Conservation (phyloP, 2,888 invertebrate species). For the Pyralis farinalis region DNA sequence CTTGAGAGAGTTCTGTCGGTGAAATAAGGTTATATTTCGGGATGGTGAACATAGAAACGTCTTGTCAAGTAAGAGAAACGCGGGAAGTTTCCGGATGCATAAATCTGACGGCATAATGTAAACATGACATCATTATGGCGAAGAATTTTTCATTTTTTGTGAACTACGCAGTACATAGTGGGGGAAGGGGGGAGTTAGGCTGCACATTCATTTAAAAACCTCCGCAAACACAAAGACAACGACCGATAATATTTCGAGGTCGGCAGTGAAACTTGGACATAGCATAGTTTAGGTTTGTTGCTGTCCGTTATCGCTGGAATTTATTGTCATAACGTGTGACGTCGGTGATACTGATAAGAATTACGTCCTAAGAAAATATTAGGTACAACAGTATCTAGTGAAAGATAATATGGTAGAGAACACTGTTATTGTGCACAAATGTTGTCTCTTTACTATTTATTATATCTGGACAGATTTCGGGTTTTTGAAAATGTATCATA, state of each 20-base stretch:
- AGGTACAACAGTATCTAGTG: conserved; percentile 1
- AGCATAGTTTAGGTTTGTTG: conserved; percentile 45
- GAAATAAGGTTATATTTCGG: neutral
- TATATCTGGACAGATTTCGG: no score
- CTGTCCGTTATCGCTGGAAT: conserved; percentile 40
- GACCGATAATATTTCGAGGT: conserved; percentile 64
- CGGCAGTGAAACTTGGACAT: conserved; percentile 34
- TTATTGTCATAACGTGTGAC: conserved; percentile 35
- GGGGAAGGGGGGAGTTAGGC: no score
- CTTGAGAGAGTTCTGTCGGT: conserved; percentile 1
- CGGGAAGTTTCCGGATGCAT: conserved; percentile 3
- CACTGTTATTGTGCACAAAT: neutral
- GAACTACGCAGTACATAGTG: neutral
- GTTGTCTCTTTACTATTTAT: no score
- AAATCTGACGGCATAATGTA: conserved; percentile 4
- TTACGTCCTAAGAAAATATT: conserved; percentile 23
- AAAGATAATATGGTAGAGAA: neutral
- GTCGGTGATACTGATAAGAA: conserved; percentile 37
- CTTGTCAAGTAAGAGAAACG: neutral
- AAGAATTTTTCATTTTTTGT: conserved; percentile 14
- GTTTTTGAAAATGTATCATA: no score
- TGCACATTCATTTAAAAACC: conserved; percentile 38
- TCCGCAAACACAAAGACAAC: conserved; percentile 56
- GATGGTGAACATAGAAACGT: conserved; percentile 2
- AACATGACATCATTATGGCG: conserved; percentile 12